Evolutionary conservation across 2,797 vertebrate species (phyloP), one percentile per base, ranked within the genome.

Genomic region (Pangasius larnaudii): DNA sequence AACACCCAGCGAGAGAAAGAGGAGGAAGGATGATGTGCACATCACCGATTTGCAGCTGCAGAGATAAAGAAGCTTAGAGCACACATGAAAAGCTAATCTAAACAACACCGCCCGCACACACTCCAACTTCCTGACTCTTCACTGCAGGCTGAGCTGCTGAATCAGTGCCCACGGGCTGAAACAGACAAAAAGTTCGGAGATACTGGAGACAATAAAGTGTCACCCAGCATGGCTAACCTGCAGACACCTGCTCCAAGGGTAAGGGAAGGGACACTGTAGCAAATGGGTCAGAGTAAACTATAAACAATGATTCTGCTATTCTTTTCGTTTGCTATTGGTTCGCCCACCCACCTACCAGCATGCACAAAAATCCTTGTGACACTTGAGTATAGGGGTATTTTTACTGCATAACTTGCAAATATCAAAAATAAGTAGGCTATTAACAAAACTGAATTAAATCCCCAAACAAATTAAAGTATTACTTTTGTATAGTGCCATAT

Each of bases 21-120:
- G 65, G 77, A 86, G 83, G 91, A 90, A 86, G 75, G 90, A 91
- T 88, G 80, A 33, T 58, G 82, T 85, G 83, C 49, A 80, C 46
- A 72, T 90, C 93, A 92, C 89, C 92, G 91, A 93, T 92, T 91
- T 94, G 79, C 87, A 85, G 90, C 93, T 59, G 86, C 86, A 69
- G 88, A 93, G 93, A 94, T 93, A 89, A 94, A 95, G 74, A 90
- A 85, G 91, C 90, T 89, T 86, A 87, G 90, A 86, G 91, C 92
- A 93, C 85, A 39, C 85, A 87, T 65, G 90, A 93, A 91, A 94
- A 87, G 89, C 91, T 91, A 90, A 93, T 92, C 92, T 93, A 92
- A 95, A 94, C 93, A 93, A 88, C 92, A 92, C 63, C 92, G 92
- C 92, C 93, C 92, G 94, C 39, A 39, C 94, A 87, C 92, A 93